These are phyloP conservation scores for Gymnothorax reevesii DNA, from an alignment of 2,797 vertebrate genomes.

Conservation along the genomic window DNA sequence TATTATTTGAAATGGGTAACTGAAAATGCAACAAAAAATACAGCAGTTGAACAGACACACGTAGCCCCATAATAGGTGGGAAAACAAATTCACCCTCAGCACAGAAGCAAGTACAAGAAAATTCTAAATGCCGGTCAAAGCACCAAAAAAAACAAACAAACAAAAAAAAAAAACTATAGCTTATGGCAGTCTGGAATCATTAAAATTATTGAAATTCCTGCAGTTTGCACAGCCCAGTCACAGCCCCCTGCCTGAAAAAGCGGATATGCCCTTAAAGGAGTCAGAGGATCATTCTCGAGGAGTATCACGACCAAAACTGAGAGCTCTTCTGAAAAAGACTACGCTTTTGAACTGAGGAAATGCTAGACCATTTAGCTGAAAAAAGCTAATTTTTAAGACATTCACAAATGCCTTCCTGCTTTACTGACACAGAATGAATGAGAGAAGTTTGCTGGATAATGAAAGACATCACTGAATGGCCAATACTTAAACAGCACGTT, in stretches of 20 bases:
- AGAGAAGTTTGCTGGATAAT: too few relatives aligned
- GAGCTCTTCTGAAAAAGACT: not conserved
- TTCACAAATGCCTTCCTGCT: not conserved
- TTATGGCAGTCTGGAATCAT: not conserved
- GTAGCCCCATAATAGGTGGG: not conserved
- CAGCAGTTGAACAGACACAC: not conserved
- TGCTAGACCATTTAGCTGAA: too few relatives aligned
- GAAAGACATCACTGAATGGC: not conserved
- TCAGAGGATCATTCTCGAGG: not conserved
- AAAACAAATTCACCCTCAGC: not conserved
- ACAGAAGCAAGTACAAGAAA: not conserved
- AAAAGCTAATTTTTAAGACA: too few relatives aligned
- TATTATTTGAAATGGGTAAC: not conserved
- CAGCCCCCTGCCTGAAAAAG: too few relatives aligned
- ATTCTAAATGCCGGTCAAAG: not conserved
- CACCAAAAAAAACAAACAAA: not conserved
- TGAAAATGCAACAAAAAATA: not conserved
- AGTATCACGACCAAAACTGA: not conserved
- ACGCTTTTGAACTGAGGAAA: not conserved
- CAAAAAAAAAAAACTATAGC: not conserved
- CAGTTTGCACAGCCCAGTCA: not conserved
- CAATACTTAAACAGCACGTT: not conserved
- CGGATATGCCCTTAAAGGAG: not conserved
- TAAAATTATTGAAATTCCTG: not conserved
- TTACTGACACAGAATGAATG: not conserved